These are phyloP conservation scores for Steromphala cineraria DNA, from an alignment of 2,888 invertebrate species.

Conservation along the genomic window DNA sequence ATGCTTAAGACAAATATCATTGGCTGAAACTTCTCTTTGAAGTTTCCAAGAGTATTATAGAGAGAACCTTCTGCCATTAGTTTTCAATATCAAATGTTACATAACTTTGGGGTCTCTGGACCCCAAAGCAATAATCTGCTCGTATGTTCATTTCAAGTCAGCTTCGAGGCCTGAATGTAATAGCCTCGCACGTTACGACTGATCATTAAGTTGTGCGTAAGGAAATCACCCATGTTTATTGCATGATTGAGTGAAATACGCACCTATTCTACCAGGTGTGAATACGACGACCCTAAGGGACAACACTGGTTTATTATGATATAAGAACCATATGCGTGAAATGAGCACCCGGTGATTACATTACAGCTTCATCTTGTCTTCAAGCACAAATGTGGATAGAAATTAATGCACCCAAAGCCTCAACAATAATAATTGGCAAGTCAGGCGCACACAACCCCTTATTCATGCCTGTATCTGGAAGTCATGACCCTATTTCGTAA, in stretches of 20 bases:
- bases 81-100: no score
- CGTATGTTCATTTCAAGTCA: no score
- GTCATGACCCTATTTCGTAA: neutral
- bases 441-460: neutral
- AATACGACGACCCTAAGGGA: neutral
- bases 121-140: no score
- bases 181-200: no score
- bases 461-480: neutral
- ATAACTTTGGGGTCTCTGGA: no score
- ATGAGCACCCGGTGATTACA: neutral
- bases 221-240: neutral
- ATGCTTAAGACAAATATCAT: no score
- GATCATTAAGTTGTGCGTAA: neutral
- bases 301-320: neutral
- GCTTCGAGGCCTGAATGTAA: no score
- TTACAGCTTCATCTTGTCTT: constrained; percentile 1
- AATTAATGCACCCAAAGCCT: constrained; percentile 14
- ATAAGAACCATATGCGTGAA: neutral
- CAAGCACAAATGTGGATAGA: neutral
- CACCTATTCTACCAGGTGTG: neutral
- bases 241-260: neutral
- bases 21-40: no score
- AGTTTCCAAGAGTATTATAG: no score
- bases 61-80: no score
- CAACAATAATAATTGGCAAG: constrained; percentile 1